A percentile compares a stretch with the other conserved stretches of the same genome.
Evolutionary conservation across 1,140 invertebrate genomes (phyloP).

Genomic region (Antheraea mylitta): DNA sequence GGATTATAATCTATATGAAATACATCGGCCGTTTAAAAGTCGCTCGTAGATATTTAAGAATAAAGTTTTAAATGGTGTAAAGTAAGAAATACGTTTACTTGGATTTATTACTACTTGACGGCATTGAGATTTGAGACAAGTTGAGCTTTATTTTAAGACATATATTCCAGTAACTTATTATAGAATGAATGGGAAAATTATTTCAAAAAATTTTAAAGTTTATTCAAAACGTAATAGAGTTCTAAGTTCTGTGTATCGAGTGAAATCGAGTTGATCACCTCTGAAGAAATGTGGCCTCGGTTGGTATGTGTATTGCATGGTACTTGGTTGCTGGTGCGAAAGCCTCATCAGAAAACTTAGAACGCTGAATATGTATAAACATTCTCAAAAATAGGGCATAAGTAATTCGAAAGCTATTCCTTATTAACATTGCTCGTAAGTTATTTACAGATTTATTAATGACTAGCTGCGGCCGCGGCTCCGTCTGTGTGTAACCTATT

Average conservation of each 20-base stretch:
- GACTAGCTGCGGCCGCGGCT: too few relatives aligned
- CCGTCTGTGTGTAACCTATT: too few relatives aligned
- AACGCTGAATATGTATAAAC: constrained; percentile 30
- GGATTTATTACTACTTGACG: constrained; percentile 9
- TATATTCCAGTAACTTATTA: constrained; percentile 17
- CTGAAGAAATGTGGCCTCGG: constrained; percentile 64
- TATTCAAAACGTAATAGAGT: constrained; percentile 17
- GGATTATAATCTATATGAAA: constrained; percentile 11
- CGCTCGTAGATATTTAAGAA: not conserved
- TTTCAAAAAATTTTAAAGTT: constrained; percentile 28
- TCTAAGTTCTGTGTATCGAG: constrained; percentile 23
- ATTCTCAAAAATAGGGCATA: not conserved
- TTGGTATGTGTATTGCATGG: constrained; percentile 41
- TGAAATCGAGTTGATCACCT: constrained; percentile 47
- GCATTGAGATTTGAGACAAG: constrained; percentile 11
- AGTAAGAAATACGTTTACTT: not conserved
- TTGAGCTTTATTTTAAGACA: constrained; percentile 13
- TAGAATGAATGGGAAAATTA: constrained; percentile 19
- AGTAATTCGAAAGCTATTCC: too few relatives aligned
- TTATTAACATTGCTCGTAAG: too few relatives aligned
- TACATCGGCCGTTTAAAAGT: not conserved
- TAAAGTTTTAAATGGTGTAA: constrained; percentile 10
- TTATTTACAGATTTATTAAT: too few relatives aligned
- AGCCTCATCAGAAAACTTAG: constrained; percentile 19
- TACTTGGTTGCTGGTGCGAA: not conserved